Conservation (phyloP, 2,113 vertebrate genomes). For the Zapus hudsonius region DNA sequence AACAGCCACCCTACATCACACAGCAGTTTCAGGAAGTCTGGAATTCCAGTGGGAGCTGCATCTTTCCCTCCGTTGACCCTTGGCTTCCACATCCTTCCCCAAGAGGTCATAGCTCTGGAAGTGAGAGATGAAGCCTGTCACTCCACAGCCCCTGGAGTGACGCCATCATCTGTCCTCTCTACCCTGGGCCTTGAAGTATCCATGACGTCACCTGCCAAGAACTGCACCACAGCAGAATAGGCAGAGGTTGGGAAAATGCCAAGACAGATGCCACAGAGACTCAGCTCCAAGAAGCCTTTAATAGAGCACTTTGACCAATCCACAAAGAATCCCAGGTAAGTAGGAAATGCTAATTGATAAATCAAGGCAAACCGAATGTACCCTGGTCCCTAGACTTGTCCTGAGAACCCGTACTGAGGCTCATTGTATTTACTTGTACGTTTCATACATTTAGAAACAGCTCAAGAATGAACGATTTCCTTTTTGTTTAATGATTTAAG, state of each 20-base stretch:
- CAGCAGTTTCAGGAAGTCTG: background rate
- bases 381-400: background rate
- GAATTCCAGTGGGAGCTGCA: background rate
- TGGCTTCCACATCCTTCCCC: conserved; percentile 9
- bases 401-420: background rate
- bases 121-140: conserved; percentile 1
- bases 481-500: conserved; percentile 38
- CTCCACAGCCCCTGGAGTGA: background rate
- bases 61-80: background rate
- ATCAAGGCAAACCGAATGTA: background rate
- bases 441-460: conserved; percentile 13
- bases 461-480: background rate
- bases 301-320: background rate
- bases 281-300: background rate
- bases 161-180: background rate
- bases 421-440: background rate
- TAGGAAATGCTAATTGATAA: background rate
- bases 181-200: background rate
- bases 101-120: background rate
- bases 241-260: background rate
- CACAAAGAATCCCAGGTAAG: background rate
- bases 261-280: background rate
- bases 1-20: background rate
- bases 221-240: background rate
- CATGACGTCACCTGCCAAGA: background rate